Percentiles rank a stretch among this genome's conserved stretches.
Conservation (phyloP, 92 coral and sea anemone species). For the Epizoanthus illoricatus region DNA sequence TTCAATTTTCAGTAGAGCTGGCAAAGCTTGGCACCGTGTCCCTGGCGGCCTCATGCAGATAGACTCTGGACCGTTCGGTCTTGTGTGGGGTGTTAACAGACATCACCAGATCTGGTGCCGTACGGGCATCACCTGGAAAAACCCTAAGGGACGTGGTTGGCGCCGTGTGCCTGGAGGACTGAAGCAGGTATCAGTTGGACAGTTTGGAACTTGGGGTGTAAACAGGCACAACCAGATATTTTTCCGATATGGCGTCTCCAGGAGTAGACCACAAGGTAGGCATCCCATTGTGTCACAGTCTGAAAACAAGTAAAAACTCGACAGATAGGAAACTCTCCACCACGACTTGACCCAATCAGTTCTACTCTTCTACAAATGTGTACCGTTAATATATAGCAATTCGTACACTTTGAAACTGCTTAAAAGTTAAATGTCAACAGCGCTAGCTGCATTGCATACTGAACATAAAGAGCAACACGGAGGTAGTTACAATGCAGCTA, state of each 20-base stretch:
- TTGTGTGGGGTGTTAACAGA: conserved; percentile 45
- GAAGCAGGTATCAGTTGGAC: conserved; percentile 34
- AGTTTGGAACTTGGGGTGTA: conserved; percentile 54
- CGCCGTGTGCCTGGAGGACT: conserved; percentile 38
- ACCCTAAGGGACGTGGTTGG: conserved; percentile 37
- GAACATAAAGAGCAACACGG: no score
- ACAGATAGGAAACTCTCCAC: no score
- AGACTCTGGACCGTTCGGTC: conserved; percentile 41
- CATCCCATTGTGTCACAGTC: no score
- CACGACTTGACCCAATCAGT: no score
- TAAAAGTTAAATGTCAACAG: no score
- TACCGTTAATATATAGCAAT: no score
- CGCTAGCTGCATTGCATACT: no score
- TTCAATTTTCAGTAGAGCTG: conserved; percentile 1
- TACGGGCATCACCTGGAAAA: conserved; percentile 1
- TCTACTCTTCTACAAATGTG: no score
- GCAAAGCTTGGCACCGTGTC: conserved; percentile 28
- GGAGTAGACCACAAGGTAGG: conserved; percentile 16
- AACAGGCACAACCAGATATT: conserved; percentile 35
- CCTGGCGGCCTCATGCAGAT: conserved; percentile 46
- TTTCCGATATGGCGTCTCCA: conserved; percentile 26
- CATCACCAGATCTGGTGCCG: conserved; percentile 38
- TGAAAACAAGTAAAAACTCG: no score
- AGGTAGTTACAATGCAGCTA: no score
- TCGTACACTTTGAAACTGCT: no score